Evolutionary conservation across 1,140 invertebrate species (phyloP).

Genomic region (Halyomorpha halys): DNA sequence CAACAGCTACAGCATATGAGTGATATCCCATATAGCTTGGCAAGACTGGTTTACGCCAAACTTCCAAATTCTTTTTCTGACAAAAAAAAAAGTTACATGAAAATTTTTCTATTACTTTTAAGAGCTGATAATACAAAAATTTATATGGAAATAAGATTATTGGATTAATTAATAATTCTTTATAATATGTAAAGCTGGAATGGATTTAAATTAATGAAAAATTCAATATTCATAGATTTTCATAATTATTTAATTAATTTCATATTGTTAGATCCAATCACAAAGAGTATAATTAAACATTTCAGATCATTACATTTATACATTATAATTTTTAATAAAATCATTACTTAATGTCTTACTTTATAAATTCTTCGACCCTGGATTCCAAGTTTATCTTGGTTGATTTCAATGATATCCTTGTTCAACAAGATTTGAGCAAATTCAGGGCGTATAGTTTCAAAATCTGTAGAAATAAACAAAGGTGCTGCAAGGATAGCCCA

Average conservation of each 20-base stretch:
- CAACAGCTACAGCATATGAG: conserved; percentile 78
- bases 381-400: conserved; percentile 73
- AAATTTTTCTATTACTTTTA: not conserved
- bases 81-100: conserved; percentile 31
- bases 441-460: conserved; percentile 56
- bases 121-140: no score
- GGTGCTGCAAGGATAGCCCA: conserved; percentile 84
- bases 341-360: conserved; percentile 22
- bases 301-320: no score
- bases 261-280: no score
- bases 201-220: not conserved
- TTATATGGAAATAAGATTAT: no score
- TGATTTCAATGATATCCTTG: conserved; percentile 57
- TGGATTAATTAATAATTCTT: no score
- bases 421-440: conserved; percentile 70
- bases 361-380: conserved; percentile 45
- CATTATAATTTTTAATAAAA: no score
- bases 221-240: no score
- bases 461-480: conserved; percentile 76
- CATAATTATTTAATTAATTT: no score
- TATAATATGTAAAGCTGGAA: no score
- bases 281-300: no score
- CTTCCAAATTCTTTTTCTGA: conserved; percentile 81
- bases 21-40: conserved; percentile 69
- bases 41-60: conserved; percentile 78